Evolutionary conservation across 2,797 vertebrate genomes (phyloP).

Genomic region (Falco concolor): DNA sequence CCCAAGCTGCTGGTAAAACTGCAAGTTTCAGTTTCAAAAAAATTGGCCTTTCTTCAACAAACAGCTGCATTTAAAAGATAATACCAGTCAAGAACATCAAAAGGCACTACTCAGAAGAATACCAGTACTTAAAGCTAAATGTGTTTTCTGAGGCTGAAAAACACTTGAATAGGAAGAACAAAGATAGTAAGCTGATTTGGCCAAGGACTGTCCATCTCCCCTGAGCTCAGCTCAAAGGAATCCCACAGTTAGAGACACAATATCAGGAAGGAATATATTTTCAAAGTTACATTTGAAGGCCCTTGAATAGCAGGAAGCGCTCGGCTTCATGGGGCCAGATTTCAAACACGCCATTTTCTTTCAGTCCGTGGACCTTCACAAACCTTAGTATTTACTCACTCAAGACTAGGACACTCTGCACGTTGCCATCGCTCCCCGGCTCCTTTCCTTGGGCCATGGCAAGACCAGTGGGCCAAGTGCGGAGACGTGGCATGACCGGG

Average conservation of each 20-base stretch:
- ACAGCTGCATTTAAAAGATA: background rate
- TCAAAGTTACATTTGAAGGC: background rate
- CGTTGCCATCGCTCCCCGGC: background rate
- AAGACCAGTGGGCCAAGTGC: fast-evolving
- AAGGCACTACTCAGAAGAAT: background rate
- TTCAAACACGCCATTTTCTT: background rate
- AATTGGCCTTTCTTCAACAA: background rate
- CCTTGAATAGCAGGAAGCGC: background rate
- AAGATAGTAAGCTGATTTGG: background rate
- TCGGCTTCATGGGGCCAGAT: fast-evolving
- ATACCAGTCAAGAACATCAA: background rate
- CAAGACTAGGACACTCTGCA: fast-evolving
- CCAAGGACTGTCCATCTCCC: background rate
- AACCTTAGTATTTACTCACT: fast-evolving
- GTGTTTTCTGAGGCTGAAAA: background rate
- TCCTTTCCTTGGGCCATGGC: fast-evolving
- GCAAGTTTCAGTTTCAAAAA: background rate
- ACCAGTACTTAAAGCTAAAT: background rate
- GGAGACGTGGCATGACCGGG: fast-evolving
- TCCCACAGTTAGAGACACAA: background rate
- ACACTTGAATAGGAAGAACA: background rate
- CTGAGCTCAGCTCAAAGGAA: background rate
- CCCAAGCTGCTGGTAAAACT: background rate
- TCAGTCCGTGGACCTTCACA: background rate
- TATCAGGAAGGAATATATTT: background rate